Evolutionary conservation across 1,140 invertebrate species (phyloP).

Genomic region (Meloidogyne chitwoodi): DNA sequence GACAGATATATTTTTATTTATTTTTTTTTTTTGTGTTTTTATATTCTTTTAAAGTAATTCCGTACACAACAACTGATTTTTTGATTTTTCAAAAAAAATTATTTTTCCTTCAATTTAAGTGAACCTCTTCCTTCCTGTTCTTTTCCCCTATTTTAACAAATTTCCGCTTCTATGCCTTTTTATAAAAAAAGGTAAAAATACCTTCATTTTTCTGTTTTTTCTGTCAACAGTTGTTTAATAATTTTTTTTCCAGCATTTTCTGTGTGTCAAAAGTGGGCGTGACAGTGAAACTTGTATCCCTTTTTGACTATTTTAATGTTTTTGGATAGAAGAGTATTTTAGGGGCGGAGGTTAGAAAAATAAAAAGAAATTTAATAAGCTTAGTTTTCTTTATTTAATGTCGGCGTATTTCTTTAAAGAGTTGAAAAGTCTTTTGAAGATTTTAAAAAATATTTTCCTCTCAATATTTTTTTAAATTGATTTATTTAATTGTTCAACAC

Average conservation of each 20-base stretch:
- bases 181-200: not conserved
- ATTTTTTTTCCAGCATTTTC: not conserved
- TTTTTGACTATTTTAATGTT: not conserved
- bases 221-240: not conserved
- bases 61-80: not conserved
- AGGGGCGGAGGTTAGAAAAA: not conserved
- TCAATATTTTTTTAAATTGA: too few relatives aligned
- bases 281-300: not conserved
- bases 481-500: too few relatives aligned
- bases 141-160: not conserved
- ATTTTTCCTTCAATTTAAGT: not conserved
- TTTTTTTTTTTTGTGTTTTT: not conserved
- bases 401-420: not conserved
- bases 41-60: not conserved
- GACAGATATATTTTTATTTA: not conserved
- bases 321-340: too few relatives aligned
- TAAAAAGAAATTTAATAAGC: not conserved
- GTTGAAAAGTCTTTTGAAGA: not conserved
- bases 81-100: not conserved
- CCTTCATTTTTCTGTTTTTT: too few relatives aligned
- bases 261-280: not conserved
- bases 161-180: not conserved
- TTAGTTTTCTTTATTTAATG: not conserved
- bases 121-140: not conserved
- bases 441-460: not conserved